Evolutionary conservation across 2,113 vertebrate species (phyloP).

Genomic region (Elaphurus davidianus): DNA sequence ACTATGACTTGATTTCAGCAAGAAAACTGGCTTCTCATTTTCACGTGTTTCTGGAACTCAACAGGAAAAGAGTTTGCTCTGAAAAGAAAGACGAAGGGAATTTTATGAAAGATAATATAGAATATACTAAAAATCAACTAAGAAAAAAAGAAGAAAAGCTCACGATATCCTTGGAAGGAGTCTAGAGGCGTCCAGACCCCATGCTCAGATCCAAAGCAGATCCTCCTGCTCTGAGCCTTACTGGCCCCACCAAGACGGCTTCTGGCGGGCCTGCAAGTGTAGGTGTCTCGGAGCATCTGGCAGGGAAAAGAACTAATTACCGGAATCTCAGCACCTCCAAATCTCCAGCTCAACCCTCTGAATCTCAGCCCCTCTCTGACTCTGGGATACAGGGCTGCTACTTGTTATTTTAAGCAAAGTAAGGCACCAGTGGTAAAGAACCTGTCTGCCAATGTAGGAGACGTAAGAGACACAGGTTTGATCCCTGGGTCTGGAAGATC

Average conservation of each 20-base stretch:
- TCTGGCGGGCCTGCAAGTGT: background rate
- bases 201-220: background rate
- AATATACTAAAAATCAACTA: background rate
- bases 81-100: background rate
- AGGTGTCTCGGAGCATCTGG: background rate
- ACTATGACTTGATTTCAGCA: background rate
- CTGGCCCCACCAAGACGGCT: fast-evolving
- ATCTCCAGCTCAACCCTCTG: background rate
- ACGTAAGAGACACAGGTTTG: background rate
- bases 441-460: background rate
- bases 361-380: background rate
- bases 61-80: background rate
- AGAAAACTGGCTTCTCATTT: background rate
- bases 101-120: background rate
- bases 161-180: background rate
- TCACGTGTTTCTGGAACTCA: background rate
- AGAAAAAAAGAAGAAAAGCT: background rate
- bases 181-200: background rate
- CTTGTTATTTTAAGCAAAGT: background rate
- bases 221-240: background rate
- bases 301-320: background rate
- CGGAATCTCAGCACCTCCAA: background rate
- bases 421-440: background rate
- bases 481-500: background rate
- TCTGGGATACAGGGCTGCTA: background rate